phyloP scores from a whole-genome alignment of 2,888 invertebrate genomes.

The Himalopsyche tibetana region DNA sequence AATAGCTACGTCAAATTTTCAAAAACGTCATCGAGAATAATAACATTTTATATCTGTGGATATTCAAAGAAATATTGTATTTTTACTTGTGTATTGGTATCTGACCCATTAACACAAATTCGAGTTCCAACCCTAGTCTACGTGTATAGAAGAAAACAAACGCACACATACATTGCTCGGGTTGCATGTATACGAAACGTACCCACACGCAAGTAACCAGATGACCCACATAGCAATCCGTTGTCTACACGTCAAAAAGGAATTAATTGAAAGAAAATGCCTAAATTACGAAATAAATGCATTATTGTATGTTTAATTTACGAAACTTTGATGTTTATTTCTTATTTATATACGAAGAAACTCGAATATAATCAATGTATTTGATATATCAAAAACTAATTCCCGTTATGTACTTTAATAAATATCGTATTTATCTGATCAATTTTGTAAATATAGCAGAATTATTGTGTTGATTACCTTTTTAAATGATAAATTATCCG shows the following conservation, averaged over 20 bases:
- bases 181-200: background rate
- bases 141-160: conserved; percentile 29
- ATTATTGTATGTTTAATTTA: background rate
- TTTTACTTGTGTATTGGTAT: background rate
- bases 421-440: background rate
- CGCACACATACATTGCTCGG: background rate
- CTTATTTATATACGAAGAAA: background rate
- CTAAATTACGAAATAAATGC: background rate
- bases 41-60: background rate
- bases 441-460: background rate
- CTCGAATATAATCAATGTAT: background rate
- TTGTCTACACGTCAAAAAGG: background rate
- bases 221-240: conserved; percentile 1
- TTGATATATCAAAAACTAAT: background rate
- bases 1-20: background rate
- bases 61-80: too few relatives aligned
- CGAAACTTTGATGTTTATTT: background rate
- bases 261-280: background rate
- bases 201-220: background rate
- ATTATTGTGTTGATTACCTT: background rate
- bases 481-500: background rate
- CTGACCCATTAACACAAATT: conserved; percentile 22
- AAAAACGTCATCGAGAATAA: background rate
- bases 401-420: background rate
- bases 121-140: conserved; percentile 22